Evolutionary conservation across 1,140 invertebrate genomes (phyloP).

Genomic region (Diuraphis noxia): DNA sequence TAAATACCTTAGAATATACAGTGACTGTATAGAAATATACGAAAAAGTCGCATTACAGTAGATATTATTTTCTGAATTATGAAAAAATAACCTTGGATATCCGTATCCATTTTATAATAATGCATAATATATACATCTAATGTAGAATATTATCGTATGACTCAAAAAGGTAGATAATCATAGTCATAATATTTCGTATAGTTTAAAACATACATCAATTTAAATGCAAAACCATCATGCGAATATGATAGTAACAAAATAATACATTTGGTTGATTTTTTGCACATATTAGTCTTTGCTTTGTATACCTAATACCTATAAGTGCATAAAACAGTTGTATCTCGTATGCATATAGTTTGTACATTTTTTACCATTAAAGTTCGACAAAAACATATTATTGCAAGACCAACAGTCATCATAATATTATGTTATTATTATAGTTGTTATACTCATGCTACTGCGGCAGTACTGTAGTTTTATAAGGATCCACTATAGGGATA

Average conservation of each 20-base stretch:
- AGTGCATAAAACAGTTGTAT: not conserved
- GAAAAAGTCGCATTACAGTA: not conserved
- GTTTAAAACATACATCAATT: not conserved
- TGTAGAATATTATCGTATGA: not conserved
- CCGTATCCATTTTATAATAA: not conserved
- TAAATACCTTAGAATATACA: not conserved
- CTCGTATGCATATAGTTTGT: not conserved
- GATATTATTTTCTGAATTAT: not conserved
- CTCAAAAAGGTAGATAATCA: not conserved
- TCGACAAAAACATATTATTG: not conserved
- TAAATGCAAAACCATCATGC: not conserved
- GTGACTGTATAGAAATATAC: not conserved
- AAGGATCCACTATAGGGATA: too few relatives aligned
- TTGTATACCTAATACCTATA: too few relatives aligned
- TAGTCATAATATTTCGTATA: not conserved
- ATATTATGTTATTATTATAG: too few relatives aligned
- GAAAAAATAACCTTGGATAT: not conserved
- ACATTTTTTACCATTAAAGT: not conserved
- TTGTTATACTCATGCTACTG: too few relatives aligned
- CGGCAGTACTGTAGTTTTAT: too few relatives aligned
- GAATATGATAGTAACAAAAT: not conserved
- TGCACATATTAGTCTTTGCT: not conserved
- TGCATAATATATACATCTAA: not conserved
- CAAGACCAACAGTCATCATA: too few relatives aligned
- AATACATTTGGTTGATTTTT: not conserved